Percentiles rank a stretch among this genome's conserved stretches.
These are phyloP conservation scores for Euwallacea fornicatus DNA, from an alignment of 1,140 invertebrate genomes.

Conservation along the genomic window DNA sequence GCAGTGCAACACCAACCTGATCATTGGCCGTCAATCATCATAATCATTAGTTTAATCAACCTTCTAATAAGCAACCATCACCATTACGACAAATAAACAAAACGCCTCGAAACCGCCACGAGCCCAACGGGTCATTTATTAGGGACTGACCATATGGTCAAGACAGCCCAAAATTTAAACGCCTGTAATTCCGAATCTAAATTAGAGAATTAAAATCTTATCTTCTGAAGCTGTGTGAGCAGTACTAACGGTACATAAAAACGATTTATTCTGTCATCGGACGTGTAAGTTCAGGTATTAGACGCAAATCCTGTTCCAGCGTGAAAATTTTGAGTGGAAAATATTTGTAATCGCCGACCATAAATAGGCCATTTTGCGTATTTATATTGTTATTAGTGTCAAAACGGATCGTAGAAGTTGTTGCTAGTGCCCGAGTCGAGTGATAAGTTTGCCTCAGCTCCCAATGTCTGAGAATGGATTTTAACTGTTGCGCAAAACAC, in stretches of 20 bases:
- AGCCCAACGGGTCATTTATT: constrained; percentile 31
- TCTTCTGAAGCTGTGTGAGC: constrained; percentile 13
- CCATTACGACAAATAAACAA: constrained; percentile 3
- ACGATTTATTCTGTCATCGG: constrained; percentile 1
- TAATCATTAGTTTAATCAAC: background rate
- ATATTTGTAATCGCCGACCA: constrained; percentile 19
- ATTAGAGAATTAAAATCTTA: constrained; percentile 35
- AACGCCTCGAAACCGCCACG: constrained; percentile 9
- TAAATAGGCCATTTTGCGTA: background rate
- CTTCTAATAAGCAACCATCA: constrained; percentile 1
- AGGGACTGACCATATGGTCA: constrained; percentile 29
- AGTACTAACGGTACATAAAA: constrained; percentile 33
- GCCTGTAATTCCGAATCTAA: constrained; percentile 34
- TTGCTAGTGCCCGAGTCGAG: no score
- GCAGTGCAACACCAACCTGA: no score
- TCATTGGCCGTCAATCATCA: background rate
- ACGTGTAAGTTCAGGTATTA: constrained; percentile 30
- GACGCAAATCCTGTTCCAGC: constrained; percentile 26
- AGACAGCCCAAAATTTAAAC: constrained; percentile 34
- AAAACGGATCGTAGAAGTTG: background rate
- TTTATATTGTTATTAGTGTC: background rate
- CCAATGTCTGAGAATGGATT: background rate
- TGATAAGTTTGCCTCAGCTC: background rate
- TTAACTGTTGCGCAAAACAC: constrained; percentile 16
- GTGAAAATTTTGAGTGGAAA: constrained; percentile 27